phyloP scores from a whole-genome alignment of 2,113 vertebrate species.

The Triplophysa dalaica region DNA sequence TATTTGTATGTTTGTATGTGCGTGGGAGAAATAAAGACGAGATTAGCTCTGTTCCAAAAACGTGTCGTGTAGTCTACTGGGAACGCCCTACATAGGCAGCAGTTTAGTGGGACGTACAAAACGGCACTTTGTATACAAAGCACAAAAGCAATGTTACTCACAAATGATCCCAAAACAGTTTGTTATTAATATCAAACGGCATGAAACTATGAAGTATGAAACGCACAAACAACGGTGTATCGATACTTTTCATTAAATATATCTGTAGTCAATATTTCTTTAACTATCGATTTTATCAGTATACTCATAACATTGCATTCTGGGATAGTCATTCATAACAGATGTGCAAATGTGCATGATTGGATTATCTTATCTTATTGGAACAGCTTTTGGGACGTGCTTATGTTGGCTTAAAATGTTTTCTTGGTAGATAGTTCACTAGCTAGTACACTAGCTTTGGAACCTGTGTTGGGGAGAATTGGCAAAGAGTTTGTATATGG shows the following conservation, averaged over 20 bases:
- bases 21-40: not conserved
- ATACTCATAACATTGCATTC: too few relatives aligned
- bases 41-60: conserved; percentile 12
- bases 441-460: not conserved
- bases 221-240: too few relatives aligned
- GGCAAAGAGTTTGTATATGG: not conserved
- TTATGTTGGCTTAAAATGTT: not conserved
- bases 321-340: too few relatives aligned
- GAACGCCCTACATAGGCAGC: not conserved
- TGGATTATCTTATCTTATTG: not conserved
- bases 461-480: not conserved
- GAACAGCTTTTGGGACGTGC: not conserved
- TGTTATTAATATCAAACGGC: too few relatives aligned
- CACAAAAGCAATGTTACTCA: too few relatives aligned
- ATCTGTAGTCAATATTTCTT: too few relatives aligned
- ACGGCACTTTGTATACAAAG: too few relatives aligned
- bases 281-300: too few relatives aligned
- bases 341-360: too few relatives aligned
- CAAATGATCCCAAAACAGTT: too few relatives aligned
- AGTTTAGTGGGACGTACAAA: not conserved
- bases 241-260: too few relatives aligned
- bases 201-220: too few relatives aligned
- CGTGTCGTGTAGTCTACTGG: not conserved
- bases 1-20: not conserved
- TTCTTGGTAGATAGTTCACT: not conserved